Evolutionary conservation across 2,113 vertebrate species (phyloP), one percentile per base, ranked within the genome.

Genomic region (Phyllopteryx taeniolatus): DNA sequence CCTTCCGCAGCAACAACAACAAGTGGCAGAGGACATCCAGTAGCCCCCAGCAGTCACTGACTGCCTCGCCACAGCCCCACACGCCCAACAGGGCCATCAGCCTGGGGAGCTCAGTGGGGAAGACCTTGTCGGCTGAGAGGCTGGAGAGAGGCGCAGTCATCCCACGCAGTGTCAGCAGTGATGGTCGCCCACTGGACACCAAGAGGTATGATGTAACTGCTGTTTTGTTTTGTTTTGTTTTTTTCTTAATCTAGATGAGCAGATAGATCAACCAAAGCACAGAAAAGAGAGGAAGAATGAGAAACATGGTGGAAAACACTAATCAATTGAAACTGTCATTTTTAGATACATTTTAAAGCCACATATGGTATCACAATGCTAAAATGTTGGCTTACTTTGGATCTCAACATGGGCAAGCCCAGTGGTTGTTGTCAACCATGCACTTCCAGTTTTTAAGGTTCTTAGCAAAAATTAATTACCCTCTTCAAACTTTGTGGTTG

Each of bases 91-190:
- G 93, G 9, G 92, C 93, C 69, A 88, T 89, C 91, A 94, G 83
- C 82, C 94, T 84, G 90, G 94, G 84, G 79, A 97, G 92, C 93
- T 93, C 87, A 81, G 98, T 74, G 94, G 94, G 85, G 88, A 98
- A 93, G 93, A 96, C 90, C 53, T 93, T 86, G 88, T 95, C 77
- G 59, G 95, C 91, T 0, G 92, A 94, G 86, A 89, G 96, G 77
- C 91, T 94, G 7, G 97, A 98, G 85, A 89, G 97, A 79, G 90
- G 93, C 0, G 86, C 93, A 9, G 97, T 94, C 86, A 99, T 99
- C 71, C 98, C 97, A 1, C 95, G 98, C 43, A 99, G 98, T 35
- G 97, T 99, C 88, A 99, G 97, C 74, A 99, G 96, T 5, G 98
- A 99, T 0, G 98, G 97, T 0, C 95, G 97, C 35, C 96, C 97